Evolutionary conservation across 37 sponge, comb jelly and placozoan species (phyloP).

Genomic region (Aplysina aerophoba): DNA sequence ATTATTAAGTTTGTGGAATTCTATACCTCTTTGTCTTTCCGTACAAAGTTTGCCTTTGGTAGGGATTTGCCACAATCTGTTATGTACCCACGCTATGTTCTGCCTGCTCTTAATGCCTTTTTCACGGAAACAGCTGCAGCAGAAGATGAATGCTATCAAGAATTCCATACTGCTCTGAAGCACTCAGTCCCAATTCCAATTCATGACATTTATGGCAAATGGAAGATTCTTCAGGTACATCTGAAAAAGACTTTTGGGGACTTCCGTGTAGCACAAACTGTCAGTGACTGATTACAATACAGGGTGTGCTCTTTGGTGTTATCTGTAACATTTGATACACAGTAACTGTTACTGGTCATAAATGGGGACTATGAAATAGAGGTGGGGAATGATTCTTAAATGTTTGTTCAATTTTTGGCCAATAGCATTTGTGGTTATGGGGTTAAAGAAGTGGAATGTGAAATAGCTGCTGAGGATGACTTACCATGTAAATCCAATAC

Average conservation of each 20-base stretch:
- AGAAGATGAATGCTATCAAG: conserved; percentile 9
- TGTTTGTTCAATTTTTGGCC: too few relatives aligned
- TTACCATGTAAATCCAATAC: too few relatives aligned
- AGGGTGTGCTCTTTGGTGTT: too few relatives aligned
- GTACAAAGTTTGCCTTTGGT: conserved; percentile 38
- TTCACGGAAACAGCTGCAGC: background rate
- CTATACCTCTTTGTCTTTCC: conserved; percentile 36
- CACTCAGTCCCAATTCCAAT: conserved; percentile 43
- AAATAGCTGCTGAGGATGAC: too few relatives aligned
- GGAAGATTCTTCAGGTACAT: background rate
- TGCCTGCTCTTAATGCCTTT: conserved; percentile 41
- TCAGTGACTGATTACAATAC: too few relatives aligned
- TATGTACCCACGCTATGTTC: conserved; percentile 37
- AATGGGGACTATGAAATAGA: too few relatives aligned
- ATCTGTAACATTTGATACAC: too few relatives aligned
- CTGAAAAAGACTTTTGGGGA: background rate
- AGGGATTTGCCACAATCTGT: conserved; percentile 15
- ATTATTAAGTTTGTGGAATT: conserved; percentile 37
- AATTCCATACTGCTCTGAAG: background rate
- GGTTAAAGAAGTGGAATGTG: too few relatives aligned
- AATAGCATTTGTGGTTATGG: too few relatives aligned
- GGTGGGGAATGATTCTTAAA: too few relatives aligned
- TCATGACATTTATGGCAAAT: conserved; percentile 22
- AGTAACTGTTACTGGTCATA: too few relatives aligned
- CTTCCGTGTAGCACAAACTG: too few relatives aligned